Base-by-base conservation (phyloP, 2,797 vertebrate genomes). In the Lacerta bilineata region DNA sequence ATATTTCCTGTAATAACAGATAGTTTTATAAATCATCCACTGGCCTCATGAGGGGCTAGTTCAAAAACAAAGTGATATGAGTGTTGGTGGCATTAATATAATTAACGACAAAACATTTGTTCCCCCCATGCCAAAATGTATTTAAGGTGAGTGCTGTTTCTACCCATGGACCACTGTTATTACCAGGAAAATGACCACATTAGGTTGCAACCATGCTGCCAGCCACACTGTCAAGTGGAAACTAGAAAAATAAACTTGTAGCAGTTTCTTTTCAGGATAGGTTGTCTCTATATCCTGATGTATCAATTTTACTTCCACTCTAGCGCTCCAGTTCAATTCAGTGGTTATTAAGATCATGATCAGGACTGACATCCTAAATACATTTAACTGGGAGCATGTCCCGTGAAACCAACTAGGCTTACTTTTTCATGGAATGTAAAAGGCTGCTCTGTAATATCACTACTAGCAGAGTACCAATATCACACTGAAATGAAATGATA, bases 241-340 rank as follows among this genome's bases (percentile, higher is more conserved):
- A 84, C 0, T 0, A 75, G 78, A 18, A 85, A 59, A 93, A 94
- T 77, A 87, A 89, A 93, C 61, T 83, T 90, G 69, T 39, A 88
- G 39, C 2, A 66, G 4, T 80, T 66, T 5, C 7, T 15, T 86
- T 82, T 91, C 88, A 1, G 78, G 46, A 43, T 83, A 89, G 84
- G 93, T 84, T 69, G 0, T n/a, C 66, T 87, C 61, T 77, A 36
- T 11, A 64, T 71, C 10, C n/a, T 25, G 85, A 89, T 85, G 82
- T 80, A 90, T 92, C 81, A 86, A 41, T 89, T 92, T 91, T 88
- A 93, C 78, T 86, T 75, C 68, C 88, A 74, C 4, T 0, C 15
- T 27, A 27, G 81, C 93, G 82, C 75, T 90, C 25, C 92, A 93
- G 79, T 91, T 75, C 74, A 76, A 61, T 83, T 86, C 89, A 87